Percentiles rank a stretch among this genome's conserved stretches.
phyloP scores from a whole-genome alignment of 2,113 vertebrate species.

The Gobio gobio region DNA sequence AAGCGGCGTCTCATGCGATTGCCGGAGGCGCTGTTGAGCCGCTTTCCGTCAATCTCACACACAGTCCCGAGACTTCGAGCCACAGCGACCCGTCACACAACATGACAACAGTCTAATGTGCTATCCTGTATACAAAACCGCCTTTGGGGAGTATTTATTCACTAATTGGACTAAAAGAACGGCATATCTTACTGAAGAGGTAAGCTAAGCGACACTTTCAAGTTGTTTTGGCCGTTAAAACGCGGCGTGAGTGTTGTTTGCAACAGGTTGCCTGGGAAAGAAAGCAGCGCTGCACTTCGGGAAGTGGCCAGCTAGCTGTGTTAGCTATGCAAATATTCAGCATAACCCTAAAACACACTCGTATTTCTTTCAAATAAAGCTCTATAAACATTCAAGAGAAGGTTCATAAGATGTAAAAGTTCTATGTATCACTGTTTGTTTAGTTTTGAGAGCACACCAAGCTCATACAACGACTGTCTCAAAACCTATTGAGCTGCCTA shows the following conservation, averaged over 20 bases:
- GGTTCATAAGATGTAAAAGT: not conserved
- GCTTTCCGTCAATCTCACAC: constrained; percentile 44
- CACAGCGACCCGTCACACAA: constrained; percentile 43
- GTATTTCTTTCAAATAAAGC: not conserved
- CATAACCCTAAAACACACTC: not conserved
- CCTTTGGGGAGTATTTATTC: constrained; percentile 6
- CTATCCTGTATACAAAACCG: not conserved
- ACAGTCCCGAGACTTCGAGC: constrained; percentile 11
- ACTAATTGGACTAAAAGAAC: not conserved
- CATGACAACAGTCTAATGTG: constrained; percentile 16
- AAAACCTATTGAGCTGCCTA: constrained; percentile 1
- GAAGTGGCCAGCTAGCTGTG: constrained; percentile 42
- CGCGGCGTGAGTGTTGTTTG: constrained; percentile 64
- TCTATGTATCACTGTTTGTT: not conserved
- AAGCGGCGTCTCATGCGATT: constrained; percentile 5
- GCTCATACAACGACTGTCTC: not conserved
- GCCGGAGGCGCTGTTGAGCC: constrained; percentile 48
- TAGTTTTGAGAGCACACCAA: not conserved
- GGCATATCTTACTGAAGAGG: not conserved
- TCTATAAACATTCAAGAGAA: not conserved
- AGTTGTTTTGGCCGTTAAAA: not conserved
- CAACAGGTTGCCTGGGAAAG: constrained; percentile 72
- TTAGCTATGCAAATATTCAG: constrained; percentile 29
- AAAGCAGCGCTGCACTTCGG: constrained; percentile 46
- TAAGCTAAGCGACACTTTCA: not conserved